Percentiles rank a stretch among this genome's conserved stretches.
phyloP scores from a whole-genome alignment of 2,888 invertebrate genomes.

The Tetranychus truncatus region DNA sequence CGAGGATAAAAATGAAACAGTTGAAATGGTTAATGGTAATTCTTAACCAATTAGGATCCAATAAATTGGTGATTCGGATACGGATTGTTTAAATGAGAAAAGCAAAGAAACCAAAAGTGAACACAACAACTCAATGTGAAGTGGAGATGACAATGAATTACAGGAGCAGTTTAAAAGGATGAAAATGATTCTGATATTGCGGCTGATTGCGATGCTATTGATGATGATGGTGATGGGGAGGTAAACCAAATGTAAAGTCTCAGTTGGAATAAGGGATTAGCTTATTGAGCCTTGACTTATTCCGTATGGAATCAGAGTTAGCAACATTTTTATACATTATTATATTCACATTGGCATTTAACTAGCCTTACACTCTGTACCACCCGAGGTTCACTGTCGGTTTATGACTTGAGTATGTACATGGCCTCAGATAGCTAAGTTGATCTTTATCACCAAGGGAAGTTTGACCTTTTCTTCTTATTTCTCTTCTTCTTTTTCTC shows the following conservation, averaged over 20 bases:
- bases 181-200: too few relatives aligned
- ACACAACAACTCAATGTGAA: background rate
- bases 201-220: too few relatives aligned
- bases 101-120: background rate
- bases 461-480: background rate
- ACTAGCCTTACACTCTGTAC: background rate
- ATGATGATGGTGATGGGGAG: background rate
- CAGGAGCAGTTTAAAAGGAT: too few relatives aligned
- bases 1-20: too few relatives aligned
- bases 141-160: background rate
- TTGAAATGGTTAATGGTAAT: background rate
- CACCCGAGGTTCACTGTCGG: background rate
- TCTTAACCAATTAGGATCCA: background rate
- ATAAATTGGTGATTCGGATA: background rate
- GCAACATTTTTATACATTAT: background rate
- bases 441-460: background rate
- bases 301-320: background rate
- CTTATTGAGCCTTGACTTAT: background rate
- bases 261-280: background rate
- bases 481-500: background rate
- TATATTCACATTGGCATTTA: background rate
- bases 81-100: background rate
- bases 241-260: background rate
- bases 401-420: background rate
- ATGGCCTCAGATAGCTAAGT: background rate